A percentile compares a stretch with the other conserved stretches of the same genome.
phyloP scores from a whole-genome alignment of 2,113 vertebrate genomes.

The Entosphenus tridentatus region DNA sequence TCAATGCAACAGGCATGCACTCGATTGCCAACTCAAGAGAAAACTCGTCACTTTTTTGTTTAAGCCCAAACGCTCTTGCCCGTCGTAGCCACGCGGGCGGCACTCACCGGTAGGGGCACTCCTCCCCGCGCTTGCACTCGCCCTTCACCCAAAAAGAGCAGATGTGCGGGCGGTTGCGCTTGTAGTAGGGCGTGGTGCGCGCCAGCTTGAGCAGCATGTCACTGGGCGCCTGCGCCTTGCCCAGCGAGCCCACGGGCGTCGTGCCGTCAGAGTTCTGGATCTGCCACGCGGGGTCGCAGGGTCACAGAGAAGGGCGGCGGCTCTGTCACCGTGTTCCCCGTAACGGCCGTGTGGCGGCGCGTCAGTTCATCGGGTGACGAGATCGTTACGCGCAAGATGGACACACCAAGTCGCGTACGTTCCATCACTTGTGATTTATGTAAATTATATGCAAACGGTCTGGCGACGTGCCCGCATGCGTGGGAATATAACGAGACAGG shows the following conservation, averaged over 20 bases:
- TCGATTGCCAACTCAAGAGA: not conserved
- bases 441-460: too few species aligned
- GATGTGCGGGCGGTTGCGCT: slow-evolving; percentile 89
- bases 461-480: too few species aligned
- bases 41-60: not conserved
- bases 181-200: slow-evolving; percentile 87
- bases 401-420: too few species aligned
- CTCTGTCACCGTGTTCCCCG: too few species aligned
- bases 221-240: slow-evolving; percentile 69
- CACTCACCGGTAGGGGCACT: slow-evolving; percentile 76
- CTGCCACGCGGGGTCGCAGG: slow-evolving; percentile 18
- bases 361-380: too few species aligned
- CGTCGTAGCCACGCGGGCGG: not conserved
- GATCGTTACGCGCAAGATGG: too few species aligned
- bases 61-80: not conserved
- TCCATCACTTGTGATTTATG: too few species aligned
- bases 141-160: slow-evolving; percentile 99
- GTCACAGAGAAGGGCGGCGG: too few species aligned
- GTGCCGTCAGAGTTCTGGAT: slow-evolving; percentile 79
- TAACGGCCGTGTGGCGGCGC: too few species aligned
- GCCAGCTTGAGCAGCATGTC: slow-evolving; percentile 94
- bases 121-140: slow-evolving; percentile 91
- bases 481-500: too few species aligned
- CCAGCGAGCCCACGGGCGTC: slow-evolving; percentile 54
- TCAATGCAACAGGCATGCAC: not conserved